Evolutionary conservation across 2,888 invertebrate species (phyloP), one percentile per base, ranked within the genome.

Genomic region (Amiota mariae): DNA sequence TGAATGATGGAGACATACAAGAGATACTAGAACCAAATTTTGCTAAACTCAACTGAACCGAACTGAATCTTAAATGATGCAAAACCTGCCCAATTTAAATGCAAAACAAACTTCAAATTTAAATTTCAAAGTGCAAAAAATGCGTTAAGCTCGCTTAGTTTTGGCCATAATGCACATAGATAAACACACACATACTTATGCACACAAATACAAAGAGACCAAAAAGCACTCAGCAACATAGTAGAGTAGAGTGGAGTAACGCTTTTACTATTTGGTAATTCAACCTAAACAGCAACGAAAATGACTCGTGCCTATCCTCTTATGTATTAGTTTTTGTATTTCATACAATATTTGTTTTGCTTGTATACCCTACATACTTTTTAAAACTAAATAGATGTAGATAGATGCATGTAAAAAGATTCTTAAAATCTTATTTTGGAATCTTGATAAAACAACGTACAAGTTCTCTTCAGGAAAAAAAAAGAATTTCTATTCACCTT

Each of bases 221-320:
- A 12, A 63, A 11, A 63, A 59, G 20, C 59, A 36, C 36, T 36
- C 36, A 36, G 36, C 36, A 36, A 36, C 36, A 36, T 36, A 36
- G 36, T 36, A 6, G 24, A 6, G 24, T 24, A 24, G 24, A 24
- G 36, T 36, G 6, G 36, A 36, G 6, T 15, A 24, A 20, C 59
- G 59, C 10, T 70, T 56, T 70, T 36, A 36, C 36, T 36, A 56
- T 70, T 70, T 57, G 70, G 56, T 36, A 70, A 57, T 70, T 36
- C 70, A 70, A 70, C 70, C 70, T 70, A 47, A 36, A 57, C 70
- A 57, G 57, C 70, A 70, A 15, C 24, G 24, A n/a, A 49, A 36
- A 2, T 36, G 36, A 36, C 36, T 36, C 36, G 66, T 24, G 68
- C 49, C 51, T 51, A 68, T 49, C 56, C 54, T 68, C 68, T 54